A percentile compares a stretch with the other conserved stretches of the same genome.
Conservation (phyloP, 2,113 vertebrate genomes). For the Mus spicilegus region DNA sequence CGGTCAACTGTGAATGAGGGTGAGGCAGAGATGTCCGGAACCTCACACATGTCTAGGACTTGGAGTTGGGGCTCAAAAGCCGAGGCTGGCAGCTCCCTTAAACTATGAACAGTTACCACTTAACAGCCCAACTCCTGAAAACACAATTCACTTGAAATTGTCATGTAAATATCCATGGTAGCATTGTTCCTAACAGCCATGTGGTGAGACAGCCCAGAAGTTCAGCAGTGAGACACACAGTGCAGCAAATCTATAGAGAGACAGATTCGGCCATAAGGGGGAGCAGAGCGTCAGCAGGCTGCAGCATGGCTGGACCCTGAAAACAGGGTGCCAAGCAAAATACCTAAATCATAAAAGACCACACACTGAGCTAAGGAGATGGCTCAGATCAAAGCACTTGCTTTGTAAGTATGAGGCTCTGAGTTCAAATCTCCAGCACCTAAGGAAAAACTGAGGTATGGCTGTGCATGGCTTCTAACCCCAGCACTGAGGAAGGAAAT, state of each 20-base stretch:
- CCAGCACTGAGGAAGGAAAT: background rate
- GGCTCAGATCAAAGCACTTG: background rate
- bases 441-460: background rate
- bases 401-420: background rate
- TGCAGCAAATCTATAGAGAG: accelerated
- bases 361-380: background rate
- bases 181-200: accelerated
- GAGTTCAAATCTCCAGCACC: background rate
- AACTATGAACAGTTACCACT: too few relatives aligned
- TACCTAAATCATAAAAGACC: background rate
- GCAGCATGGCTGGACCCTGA: accelerated
- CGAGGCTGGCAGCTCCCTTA: background rate
- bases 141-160: accelerated
- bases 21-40: accelerated
- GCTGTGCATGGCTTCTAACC: background rate
- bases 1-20: background rate
- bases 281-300: accelerated
- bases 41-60: accelerated
- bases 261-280: accelerated
- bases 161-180: accelerated
- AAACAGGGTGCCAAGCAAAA: background rate
- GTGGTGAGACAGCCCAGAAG: too few relatives aligned
- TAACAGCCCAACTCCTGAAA: background rate
- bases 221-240: background rate
- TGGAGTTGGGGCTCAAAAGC: background rate